Percentiles rank a stretch among this genome's conserved stretches.
Conservation (phyloP, 2,888 invertebrate species). For the Polietes domitor region DNA sequence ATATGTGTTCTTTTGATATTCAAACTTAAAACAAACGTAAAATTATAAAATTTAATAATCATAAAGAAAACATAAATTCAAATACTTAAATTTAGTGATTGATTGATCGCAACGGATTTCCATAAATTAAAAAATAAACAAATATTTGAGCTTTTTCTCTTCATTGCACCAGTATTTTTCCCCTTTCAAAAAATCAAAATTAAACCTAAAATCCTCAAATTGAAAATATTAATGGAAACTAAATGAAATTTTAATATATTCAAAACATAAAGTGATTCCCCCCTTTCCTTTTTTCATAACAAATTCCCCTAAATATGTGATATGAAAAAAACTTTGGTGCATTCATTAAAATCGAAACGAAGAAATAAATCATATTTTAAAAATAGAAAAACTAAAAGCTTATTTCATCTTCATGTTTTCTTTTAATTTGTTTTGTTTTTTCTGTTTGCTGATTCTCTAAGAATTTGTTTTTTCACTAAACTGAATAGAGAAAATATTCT, state of each 20-base stretch:
- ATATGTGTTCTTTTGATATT: slow-evolving; percentile 51
- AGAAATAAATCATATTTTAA: neutral
- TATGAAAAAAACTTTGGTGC: slow-evolving; percentile 68
- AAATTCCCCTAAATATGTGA: slow-evolving; percentile 16
- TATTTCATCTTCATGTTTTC: slow-evolving; percentile 1
- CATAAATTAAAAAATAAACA: slow-evolving; percentile 57
- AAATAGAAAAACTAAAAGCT: slow-evolving; percentile 32
- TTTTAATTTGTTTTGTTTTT: slow-evolving; percentile 2
- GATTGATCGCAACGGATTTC: neutral
- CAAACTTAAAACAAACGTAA: no score
- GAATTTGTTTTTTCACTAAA: slow-evolving; percentile 17
- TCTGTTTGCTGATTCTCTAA: neutral
- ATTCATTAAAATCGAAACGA: slow-evolving; percentile 67
- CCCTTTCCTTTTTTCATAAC: slow-evolving; percentile 31
- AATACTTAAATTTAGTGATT: slow-evolving; percentile 30
- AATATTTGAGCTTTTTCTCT: slow-evolving; percentile 80
- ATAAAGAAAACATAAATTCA: slow-evolving; percentile 58
- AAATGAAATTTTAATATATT: no score
- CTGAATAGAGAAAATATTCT: slow-evolving; percentile 37
- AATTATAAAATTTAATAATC: neutral
- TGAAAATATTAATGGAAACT: no score
- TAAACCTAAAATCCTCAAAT: slow-evolving; percentile 4
- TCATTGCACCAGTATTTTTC: slow-evolving; percentile 77
- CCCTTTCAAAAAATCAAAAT: slow-evolving; percentile 23
- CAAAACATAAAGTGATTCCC: neutral